phyloP scores from a whole-genome alignment of 2,888 invertebrate species.

The Noctuana brunneofusca region DNA sequence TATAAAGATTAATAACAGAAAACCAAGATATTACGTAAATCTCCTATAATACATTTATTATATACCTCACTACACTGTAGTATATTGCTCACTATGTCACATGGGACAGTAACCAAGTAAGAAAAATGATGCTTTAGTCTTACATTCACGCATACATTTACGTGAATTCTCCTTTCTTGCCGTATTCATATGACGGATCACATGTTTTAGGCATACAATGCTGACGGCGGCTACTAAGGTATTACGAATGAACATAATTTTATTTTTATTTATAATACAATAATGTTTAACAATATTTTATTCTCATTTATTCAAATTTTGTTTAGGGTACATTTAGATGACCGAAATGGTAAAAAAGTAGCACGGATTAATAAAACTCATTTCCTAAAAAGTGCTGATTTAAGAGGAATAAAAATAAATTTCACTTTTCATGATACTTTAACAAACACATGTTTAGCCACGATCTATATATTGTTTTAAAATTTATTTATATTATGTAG shows the following conservation, averaged over 20 bases:
- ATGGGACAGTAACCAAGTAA: constrained; percentile 9
- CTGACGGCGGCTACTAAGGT: background rate
- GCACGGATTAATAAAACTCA: too few species aligned
- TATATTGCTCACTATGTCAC: constrained; percentile 21
- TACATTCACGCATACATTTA: constrained; percentile 6
- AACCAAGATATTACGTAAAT: background rate
- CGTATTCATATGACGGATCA: constrained; percentile 9
- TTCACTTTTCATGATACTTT: too few species aligned
- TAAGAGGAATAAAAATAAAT: too few species aligned
- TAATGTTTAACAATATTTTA: too few species aligned
- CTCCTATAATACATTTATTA: background rate
- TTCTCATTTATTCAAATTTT: too few species aligned
- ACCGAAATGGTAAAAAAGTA: too few species aligned
- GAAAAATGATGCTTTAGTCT: constrained; percentile 24
- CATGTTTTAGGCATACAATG: constrained; percentile 16
- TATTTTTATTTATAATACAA: background rate
- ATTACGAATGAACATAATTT: background rate
- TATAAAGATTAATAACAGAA: background rate
- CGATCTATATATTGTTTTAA: too few species aligned
- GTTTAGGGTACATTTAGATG: too few species aligned
- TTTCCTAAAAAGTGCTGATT: too few species aligned
- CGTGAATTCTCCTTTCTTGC: constrained; percentile 15
- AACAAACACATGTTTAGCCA: too few species aligned
- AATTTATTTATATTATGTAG: too few species aligned
- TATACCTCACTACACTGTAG: background rate